Conservation (phyloP, 2,797 vertebrate genomes). For the Periparus ater region DNA sequence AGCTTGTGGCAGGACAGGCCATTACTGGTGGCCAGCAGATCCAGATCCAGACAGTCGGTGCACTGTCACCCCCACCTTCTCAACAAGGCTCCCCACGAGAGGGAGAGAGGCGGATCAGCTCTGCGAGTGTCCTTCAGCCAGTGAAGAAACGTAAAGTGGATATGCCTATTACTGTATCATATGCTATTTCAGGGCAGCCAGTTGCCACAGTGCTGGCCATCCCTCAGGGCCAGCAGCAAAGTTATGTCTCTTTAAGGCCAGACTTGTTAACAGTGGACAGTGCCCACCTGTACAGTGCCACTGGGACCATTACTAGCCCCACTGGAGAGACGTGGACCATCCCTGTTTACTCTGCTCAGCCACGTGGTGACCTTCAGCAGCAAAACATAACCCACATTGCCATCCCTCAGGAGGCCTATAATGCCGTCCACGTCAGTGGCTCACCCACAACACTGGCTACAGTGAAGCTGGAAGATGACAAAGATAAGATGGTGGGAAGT, state of each 20-base stretch:
- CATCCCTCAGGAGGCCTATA: conserved; percentile 96
- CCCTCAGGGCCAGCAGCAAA: conserved; percentile 96
- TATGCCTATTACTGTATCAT: conserved; percentile 96
- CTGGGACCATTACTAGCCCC: conserved; percentile 96
- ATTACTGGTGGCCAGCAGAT: conserved; percentile 91
- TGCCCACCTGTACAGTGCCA: conserved; percentile 95
- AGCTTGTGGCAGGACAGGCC: conserved; percentile 88
- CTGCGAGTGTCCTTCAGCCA: conserved; percentile 90
- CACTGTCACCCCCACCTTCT: conserved; percentile 86
- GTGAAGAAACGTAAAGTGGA: conserved; percentile 98
- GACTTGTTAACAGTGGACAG: conserved; percentile 97
- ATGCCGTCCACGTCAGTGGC: conserved; percentile 88
- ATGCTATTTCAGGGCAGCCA: conserved; percentile 94
- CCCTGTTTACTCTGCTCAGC: conserved; percentile 93
- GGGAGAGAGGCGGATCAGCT: conserved; percentile 86
- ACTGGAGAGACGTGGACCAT: conserved; percentile 99
- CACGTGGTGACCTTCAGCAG: conserved; percentile 84
- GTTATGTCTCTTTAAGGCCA: conserved; percentile 93
- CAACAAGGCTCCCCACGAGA: conserved; percentile 91
- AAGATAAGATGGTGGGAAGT: conserved; percentile 89
- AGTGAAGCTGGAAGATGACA: conserved; percentile 90
- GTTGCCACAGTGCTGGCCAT: conserved; percentile 95
- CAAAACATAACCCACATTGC: conserved; percentile 97
- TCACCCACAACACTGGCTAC: conserved; percentile 83
- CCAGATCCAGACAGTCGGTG: conserved; percentile 93